Evolutionary conservation across 1,140 invertebrate genomes (phyloP), one percentile per base, ranked within the genome.

Genomic region (Teleogryllus occipitalis): DNA sequence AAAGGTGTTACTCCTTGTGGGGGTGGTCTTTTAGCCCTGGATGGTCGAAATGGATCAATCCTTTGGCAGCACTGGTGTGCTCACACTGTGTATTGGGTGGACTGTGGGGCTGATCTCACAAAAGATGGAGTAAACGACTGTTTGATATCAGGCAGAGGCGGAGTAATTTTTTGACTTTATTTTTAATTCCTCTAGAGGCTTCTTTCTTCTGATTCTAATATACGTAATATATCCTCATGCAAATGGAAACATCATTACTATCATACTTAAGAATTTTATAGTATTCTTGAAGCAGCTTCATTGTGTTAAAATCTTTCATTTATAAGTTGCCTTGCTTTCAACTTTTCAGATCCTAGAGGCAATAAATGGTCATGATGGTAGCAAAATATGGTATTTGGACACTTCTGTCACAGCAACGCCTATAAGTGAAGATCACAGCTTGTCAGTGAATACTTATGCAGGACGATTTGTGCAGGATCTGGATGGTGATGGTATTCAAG

Each of bases 41-140:
- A 96, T 85, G 95, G 95, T 3, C 85, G 83, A 75, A 91, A 89
- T 78, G 95, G 95, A 3, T 86, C 89, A 74, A 90, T 90, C n/a
- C 78, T 96, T 18, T 96, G 95, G 95, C 90, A 90, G 14, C 89
- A 91, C 80, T 95, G 93, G 91, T 88, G 90, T 10, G 85, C 88
- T 80, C 92, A 94, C 83, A 92, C 93, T 82, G 87, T 96, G 47
- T 94, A 92, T 84, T 91, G 90, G 5, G 83, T 95, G 12, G 93
- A 93, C 83, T 96, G 95, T 86, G 89, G 89, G 65, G 86, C 87
- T 15, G 95, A 96, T 86, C 83, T 96, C 1, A 93, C 92, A 83
- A 83, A 84, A 15, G 95, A 96, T 86, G 88, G 88, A 14, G 85
- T 91, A 47, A 88, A 89, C 39, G 95, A 96, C 84, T 96, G 95